These are phyloP conservation scores for Melanaphis sacchari DNA, from an alignment of 1,140 invertebrate species.

Conservation along the genomic window DNA sequence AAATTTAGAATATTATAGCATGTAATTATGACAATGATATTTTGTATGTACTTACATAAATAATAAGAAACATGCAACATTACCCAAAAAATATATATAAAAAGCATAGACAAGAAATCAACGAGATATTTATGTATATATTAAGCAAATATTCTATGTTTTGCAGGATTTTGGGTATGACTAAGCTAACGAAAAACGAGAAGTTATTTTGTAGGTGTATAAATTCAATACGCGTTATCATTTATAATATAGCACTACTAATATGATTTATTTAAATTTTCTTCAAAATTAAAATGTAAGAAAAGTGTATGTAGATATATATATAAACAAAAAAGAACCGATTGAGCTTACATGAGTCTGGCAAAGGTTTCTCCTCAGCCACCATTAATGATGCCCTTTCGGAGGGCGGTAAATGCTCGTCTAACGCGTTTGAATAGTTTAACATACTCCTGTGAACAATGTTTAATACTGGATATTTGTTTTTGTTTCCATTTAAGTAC, in stretches of 20 bases:
- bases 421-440: slow-evolving; percentile 83
- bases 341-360: slow-evolving; percentile 78
- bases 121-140: not conserved
- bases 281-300: slow-evolving; percentile 8
- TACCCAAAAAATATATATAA: not conserved
- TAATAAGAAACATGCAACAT: slow-evolving; percentile 44
- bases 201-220: not conserved
- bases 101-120: slow-evolving; percentile 6
- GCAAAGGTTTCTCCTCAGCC: slow-evolving; percentile 79
- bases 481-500: slow-evolving; percentile 39
- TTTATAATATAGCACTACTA: not conserved
- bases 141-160: not conserved
- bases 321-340: slow-evolving; percentile 61
- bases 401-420: slow-evolving; percentile 70
- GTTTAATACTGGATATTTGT: slow-evolving; percentile 58
- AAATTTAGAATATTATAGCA: not conserved
- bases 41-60: not conserved
- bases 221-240: slow-evolving; percentile 3
- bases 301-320: slow-evolving; percentile 22
- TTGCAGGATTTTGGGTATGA: not conserved
- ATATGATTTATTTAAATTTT: not conserved
- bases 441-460: slow-evolving; percentile 80
- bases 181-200: not conserved
- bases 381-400: slow-evolving; percentile 78
- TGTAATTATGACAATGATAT: not conserved